Base-by-base conservation (phyloP, 2,888 invertebrate species). In the Hydriomena furcata region DNA sequence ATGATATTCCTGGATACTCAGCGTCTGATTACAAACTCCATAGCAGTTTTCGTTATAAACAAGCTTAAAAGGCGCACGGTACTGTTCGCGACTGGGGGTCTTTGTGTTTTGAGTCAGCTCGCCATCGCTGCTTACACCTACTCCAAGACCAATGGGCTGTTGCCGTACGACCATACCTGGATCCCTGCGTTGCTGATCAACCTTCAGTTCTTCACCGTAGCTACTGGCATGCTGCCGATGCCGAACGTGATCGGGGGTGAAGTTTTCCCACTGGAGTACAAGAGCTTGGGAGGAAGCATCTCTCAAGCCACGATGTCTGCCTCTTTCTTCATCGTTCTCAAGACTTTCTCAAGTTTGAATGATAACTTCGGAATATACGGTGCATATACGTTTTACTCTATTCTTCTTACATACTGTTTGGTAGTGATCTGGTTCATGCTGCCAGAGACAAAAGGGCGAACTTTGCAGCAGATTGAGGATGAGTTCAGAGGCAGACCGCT, bases 181-280 rank as follows among this genome's bases (percentile, higher is more conserved):
- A 63, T 91, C 2, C 84, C 91, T 0, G 76, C 91, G 51, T 53
- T 91, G 55, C 67, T 91, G 63, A 70, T 92, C 32, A 76, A 93
- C 63, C 55, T 84, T 1, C 93, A 93, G 55, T 91, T 91, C 34
- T 82, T 91, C 7, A 89, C 92, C 6, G 85, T 93, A 0, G 88
- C 91, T 1, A 76, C 92, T 0, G 94, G 94, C 0, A 82, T 92
- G 66, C 79, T 93, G 5, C 93, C 94, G 0, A 62, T 95, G 48
- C 94, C 94, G 0, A 94, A 93, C 83, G 92, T 94, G 3, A 91
- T 95, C 78, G 92, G 93, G 24, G 94, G 94, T 0, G 95, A 95
- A 68, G 84, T 95, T 0, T 94, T 94, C 56, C 91, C 94, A 1
- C 79, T 92, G 13, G 86, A 90, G 36, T 91, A 91, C 38, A 84